phyloP scores from a whole-genome alignment of 2,113 vertebrate genomes.

The Synchiropus splendidus region DNA sequence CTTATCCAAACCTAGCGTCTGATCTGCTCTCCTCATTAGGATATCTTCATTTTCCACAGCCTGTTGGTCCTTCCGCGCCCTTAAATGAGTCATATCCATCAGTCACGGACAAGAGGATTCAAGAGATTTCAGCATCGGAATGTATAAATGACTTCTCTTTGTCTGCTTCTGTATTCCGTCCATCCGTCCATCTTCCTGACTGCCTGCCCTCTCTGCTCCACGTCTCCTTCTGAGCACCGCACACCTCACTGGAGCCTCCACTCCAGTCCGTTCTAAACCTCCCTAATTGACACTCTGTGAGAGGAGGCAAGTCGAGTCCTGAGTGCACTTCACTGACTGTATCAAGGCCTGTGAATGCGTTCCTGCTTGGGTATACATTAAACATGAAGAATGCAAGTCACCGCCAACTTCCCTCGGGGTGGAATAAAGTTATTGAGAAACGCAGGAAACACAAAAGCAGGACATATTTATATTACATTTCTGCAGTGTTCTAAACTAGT shows the following conservation, averaged over 20 bases:
- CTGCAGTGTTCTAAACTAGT: too few relatives aligned
- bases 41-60: slow-evolving; percentile 62
- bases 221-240: slow-evolving; percentile 33
- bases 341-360: slow-evolving; percentile 36
- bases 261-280: slow-evolving; percentile 52
- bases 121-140: slow-evolving; percentile 25
- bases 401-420: slow-evolving; percentile 23
- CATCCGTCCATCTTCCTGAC: slow-evolving; percentile 7
- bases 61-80: slow-evolving; percentile 41
- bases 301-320: slow-evolving; percentile 40
- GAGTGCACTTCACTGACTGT: slow-evolving; percentile 53
- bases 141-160: slow-evolving; percentile 53
- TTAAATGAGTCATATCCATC: slow-evolving; percentile 60
- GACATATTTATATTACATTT: too few relatives aligned
- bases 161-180: slow-evolving; percentile 18
- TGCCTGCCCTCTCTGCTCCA: slow-evolving; percentile 7
- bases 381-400: slow-evolving; percentile 15
- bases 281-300: slow-evolving; percentile 53
- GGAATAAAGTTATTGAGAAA: slow-evolving; percentile 16
- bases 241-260: slow-evolving; percentile 48
- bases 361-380: slow-evolving; percentile 26
- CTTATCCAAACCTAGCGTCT: slow-evolving; percentile 57
- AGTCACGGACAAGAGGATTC: slow-evolving; percentile 43
- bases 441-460: too few relatives aligned
- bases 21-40: slow-evolving; percentile 60